Evolutionary conservation across 2,797 vertebrate species (phyloP).

Genomic region (Enoplosus armatus): DNA sequence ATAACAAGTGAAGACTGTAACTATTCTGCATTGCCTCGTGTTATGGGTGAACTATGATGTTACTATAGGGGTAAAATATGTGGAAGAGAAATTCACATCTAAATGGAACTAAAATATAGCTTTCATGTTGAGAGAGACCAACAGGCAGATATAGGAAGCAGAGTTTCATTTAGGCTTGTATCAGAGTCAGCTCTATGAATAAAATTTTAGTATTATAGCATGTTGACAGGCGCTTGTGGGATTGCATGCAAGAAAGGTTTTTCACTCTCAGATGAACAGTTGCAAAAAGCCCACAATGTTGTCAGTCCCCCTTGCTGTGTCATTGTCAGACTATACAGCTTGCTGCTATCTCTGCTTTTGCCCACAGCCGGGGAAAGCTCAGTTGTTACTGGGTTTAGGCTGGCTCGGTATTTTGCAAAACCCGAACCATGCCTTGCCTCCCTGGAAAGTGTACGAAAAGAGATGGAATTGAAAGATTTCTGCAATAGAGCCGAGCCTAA

Average conservation of each 20-base stretch:
- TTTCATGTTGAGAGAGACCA: constrained; percentile 8
- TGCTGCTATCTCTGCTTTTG: constrained; percentile 7
- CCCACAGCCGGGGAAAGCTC: constrained; percentile 9
- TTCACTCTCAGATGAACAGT: constrained; percentile 16
- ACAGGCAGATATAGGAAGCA: constrained; percentile 27
- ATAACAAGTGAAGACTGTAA: background rate
- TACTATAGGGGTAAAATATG: background rate
- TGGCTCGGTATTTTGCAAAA: constrained; percentile 10
- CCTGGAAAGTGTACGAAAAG: constrained; percentile 24
- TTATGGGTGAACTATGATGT: background rate
- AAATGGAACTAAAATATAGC: constrained; percentile 12
- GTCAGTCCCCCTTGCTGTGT: constrained; percentile 37
- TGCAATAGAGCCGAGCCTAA: constrained; percentile 32
- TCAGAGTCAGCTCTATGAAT: constrained; percentile 43
- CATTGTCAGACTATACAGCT: constrained; percentile 43
- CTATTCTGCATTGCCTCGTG: background rate
- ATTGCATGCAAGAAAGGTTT: constrained; percentile 27
- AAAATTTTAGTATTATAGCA: constrained; percentile 20
- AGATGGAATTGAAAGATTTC: constrained; percentile 30
- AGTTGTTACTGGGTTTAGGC: constrained; percentile 29
- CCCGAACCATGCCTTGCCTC: constrained; percentile 13
- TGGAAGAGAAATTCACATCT: constrained; percentile 9
- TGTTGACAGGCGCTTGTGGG: constrained; percentile 42
- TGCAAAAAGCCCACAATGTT: background rate
- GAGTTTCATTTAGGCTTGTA: constrained; percentile 33